These are phyloP conservation scores for Anolis apletophallus DNA, from an alignment of 2,797 vertebrate genomes.

Conservation along the genomic window DNA sequence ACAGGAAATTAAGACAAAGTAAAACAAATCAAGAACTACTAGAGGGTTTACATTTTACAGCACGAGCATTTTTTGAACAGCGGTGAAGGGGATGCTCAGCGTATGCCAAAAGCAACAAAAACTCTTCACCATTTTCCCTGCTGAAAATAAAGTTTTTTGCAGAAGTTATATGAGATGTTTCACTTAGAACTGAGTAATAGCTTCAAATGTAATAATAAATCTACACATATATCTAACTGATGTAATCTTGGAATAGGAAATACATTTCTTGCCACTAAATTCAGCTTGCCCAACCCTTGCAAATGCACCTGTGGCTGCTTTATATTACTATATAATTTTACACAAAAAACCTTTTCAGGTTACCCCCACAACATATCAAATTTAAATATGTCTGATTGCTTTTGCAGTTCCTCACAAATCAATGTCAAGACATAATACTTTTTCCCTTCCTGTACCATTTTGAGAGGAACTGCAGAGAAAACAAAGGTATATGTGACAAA, in stretches of 20 bases:
- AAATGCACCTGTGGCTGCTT: constrained; percentile 5
- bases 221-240: neutral
- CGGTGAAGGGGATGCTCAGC: too few species aligned
- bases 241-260: neutral
- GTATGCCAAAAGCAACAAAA: neutral
- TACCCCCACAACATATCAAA: too few species aligned
- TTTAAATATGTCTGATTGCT: too few species aligned
- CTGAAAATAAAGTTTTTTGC: constrained; percentile 3
- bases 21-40: neutral
- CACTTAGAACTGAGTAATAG: neutral
- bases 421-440: too few species aligned
- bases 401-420: too few species aligned
- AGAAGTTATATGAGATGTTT: neutral
- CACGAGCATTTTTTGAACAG: neutral
- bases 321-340: neutral
- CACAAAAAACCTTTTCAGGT: too few species aligned
- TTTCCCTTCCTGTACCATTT: too few species aligned
- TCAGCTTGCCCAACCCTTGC: neutral
- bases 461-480: too few species aligned
- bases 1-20: neutral
- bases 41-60: neutral
- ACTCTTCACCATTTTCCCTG: neutral
- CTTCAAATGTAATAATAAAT: neutral
- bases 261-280: neutral
- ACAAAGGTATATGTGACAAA: too few species aligned